Evolutionary conservation across 2,113 vertebrate genomes (phyloP).

Genomic region (Gorsachius goisagi): DNA sequence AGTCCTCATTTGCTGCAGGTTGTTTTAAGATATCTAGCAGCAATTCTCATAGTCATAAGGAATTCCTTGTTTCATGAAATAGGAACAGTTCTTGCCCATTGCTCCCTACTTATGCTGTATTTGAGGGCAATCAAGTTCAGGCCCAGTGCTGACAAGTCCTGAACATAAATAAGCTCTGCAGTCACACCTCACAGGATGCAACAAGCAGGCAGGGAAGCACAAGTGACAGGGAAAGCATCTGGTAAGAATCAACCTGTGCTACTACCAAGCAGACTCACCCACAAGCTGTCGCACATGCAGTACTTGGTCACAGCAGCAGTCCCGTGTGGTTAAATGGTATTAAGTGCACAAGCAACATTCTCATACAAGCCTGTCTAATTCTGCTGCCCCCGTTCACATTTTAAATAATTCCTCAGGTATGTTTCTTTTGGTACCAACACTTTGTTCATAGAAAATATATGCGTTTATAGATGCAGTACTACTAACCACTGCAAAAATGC

Average conservation of each 20-base stretch:
- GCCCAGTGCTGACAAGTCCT: not conserved
- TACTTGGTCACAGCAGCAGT: not conserved
- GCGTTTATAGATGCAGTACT: not conserved
- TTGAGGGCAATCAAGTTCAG: not conserved
- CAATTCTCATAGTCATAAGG: not conserved
- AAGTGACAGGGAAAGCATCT: not conserved
- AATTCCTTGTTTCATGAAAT: slow-evolving; percentile 6
- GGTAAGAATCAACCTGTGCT: not conserved
- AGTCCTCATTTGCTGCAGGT: not conserved
- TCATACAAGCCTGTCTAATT: not conserved
- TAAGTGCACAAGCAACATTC: not conserved
- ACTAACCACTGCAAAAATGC: not conserved
- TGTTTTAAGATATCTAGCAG: not conserved
- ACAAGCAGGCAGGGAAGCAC: not conserved
- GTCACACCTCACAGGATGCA: not conserved
- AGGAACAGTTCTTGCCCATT: not conserved
- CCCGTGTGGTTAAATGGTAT: fast-evolving
- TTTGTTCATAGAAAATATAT: not conserved
- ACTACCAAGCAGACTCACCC: not conserved
- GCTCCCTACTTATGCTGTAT: not conserved
- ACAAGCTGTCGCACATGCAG: not conserved
- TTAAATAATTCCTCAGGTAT: not conserved
- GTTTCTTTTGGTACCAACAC: not conserved
- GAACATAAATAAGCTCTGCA: not conserved
- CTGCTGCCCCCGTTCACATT: not conserved